phyloP scores from a whole-genome alignment of 2,888 invertebrate genomes.

The Caenorhabditis angaria region DNA sequence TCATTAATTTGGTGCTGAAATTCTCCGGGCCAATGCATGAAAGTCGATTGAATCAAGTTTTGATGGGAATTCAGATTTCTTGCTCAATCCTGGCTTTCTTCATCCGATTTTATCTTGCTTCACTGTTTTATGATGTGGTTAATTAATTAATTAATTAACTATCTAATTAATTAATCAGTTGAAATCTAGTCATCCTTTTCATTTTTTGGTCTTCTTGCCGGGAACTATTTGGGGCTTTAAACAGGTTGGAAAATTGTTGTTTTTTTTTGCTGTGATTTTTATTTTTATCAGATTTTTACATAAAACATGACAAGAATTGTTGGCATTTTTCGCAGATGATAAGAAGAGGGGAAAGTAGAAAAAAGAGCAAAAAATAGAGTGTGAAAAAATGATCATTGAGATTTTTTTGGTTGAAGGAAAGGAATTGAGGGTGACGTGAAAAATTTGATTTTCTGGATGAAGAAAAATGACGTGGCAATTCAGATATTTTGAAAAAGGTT shows the following conservation, averaged over 20 bases:
- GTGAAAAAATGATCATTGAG: no score
- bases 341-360: no score
- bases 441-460: no score
- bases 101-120: conserved; percentile 67
- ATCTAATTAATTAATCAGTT: no score
- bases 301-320: conserved; percentile 3
- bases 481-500: no score
- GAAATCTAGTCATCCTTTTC: no score
- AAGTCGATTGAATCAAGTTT: conserved; percentile 80
- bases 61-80: conserved; percentile 84
- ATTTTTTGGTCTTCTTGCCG: no score
- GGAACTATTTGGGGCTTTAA: neutral
- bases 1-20: conserved; percentile 89
- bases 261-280: neutral
- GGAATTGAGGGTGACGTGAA: no score
- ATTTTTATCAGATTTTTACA: neutral
- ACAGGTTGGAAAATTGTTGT: neutral
- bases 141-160: conserved; percentile 33
- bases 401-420: neutral
- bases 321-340: neutral
- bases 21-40: conserved; percentile 88
- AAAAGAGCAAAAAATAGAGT: no score
- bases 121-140: conserved; percentile 70
- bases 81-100: conserved; percentile 63
- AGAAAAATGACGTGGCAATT: no score